Conservation (phyloP, 2,888 invertebrate species). For the Cephus pulcher region DNA sequence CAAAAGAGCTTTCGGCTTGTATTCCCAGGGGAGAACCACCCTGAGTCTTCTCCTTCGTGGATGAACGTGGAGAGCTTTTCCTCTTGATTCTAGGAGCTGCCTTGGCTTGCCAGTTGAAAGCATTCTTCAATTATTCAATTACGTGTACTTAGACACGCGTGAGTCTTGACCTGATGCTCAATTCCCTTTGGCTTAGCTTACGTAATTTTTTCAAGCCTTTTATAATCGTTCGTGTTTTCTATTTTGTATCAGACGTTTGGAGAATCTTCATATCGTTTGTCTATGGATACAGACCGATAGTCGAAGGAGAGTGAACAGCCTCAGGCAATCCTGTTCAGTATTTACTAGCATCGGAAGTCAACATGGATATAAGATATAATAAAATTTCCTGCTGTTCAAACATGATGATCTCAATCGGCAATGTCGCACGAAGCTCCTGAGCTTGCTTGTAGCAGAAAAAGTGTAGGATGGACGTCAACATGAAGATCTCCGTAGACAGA, state of each 20-base stretch:
- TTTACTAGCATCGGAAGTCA: slow-evolving; percentile 31
- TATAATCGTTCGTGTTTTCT: background rate
- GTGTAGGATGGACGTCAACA: background rate
- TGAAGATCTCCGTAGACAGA: background rate
- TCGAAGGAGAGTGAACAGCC: background rate
- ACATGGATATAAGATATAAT: slow-evolving; percentile 20
- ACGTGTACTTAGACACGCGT: slow-evolving; percentile 40
- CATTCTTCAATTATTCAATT: slow-evolving; percentile 59
- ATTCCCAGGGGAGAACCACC: slow-evolving; percentile 34
- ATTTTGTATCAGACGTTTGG: background rate
- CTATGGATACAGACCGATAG: background rate
- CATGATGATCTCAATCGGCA: background rate
- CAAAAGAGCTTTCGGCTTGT: slow-evolving; percentile 33
- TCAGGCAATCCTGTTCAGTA: slow-evolving; percentile 8
- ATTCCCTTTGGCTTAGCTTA: background rate
- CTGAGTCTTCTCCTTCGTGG: slow-evolving; percentile 23
- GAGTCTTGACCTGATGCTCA: slow-evolving; percentile 10
- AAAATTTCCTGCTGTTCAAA: slow-evolving; percentile 12
- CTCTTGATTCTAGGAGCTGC: slow-evolving; percentile 24
- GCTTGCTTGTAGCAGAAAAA: background rate
- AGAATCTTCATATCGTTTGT: background rate
- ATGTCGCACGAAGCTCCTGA: background rate
- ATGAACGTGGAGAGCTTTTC: slow-evolving; percentile 25
- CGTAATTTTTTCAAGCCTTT: background rate
- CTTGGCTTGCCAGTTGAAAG: slow-evolving; percentile 49